Base-by-base conservation (phyloP, 2,113 vertebrate genomes). In the Rhodinocichla rosea region DNA sequence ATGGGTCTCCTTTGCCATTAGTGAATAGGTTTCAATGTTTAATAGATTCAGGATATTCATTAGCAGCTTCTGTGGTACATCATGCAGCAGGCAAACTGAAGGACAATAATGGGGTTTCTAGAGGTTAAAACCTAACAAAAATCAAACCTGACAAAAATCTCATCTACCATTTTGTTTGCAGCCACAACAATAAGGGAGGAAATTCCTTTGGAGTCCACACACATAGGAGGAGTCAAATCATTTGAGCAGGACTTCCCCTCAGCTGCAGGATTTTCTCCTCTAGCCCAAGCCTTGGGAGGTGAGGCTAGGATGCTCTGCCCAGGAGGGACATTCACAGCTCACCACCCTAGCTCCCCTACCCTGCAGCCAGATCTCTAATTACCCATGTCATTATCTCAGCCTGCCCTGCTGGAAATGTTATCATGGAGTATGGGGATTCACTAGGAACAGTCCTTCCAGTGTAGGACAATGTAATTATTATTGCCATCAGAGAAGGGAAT, bases 381-480 rank as follows among this genome's bases (percentile, higher is more conserved):
- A 88, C 67, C 35, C 56, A 47, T 52, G 69, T 89, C 84, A 75
- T 91, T 91, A 93, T 92, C 63, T 53, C 92, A 87, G 80, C 49
- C 40, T 91, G 26, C 59, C 57, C 63, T 82, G 40, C 40, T 93
- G 79, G 69, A 94, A 95, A 59, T 83, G 79, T 77, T 89, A 52
- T 39, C 49, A 45, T 6, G 16, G 65, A 92, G 49, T 74, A 28
- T 1, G 1, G 81, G 81, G 55, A 81, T 73, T 95, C 4, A 0
- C 70, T 89, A 63, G 59, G 59, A 96, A 83, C 27, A 33, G 30
- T 95, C 44, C 30, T 92, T 84, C 68, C 37, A 0, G 22, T 71
- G 55, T 56, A 95, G 87, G 74, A 88, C 33, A 26, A 40, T 45
- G 92, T 95, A 94, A 95, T 97, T 96, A 97, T 90, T 97, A 94